Base-by-base conservation (phyloP, 2,113 vertebrate genomes). In the Lucifuga dentata region DNA sequence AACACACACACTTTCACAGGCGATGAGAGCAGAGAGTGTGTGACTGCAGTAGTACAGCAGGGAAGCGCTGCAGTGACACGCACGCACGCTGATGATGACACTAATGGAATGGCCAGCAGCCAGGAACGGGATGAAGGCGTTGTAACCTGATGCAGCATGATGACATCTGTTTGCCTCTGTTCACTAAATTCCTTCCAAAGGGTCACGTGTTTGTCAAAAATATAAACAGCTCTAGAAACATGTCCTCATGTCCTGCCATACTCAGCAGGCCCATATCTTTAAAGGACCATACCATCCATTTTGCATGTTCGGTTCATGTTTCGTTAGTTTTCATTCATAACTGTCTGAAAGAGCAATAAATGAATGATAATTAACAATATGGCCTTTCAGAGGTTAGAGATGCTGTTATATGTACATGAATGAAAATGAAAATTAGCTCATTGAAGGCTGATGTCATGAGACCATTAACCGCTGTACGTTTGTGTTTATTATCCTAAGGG, bases 191-290 rank as follows among this genome's bases (percentile, higher is more conserved):
- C 71, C 41, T 68, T 26, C n/a, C 12, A 11, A 53, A 35, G 68
- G 58, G 13, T 66, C 62, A 64, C 51, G 50, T 83, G 75, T 44
- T 23, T 53, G 62, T 62, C 57, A 69, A 66, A 78, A 77, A 68
- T 32, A 9, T 16, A 51, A 63, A 24, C 16, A 55, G 24, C 32
- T 52, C 40, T 26, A 48, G 44, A 57, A 63, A 68, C 20, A 39
- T 44, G 23, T 64, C 12, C 2, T 43, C 2, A 8, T 15, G 19
- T 7, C n/a, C n/a, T n/a, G n/a, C n/a, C n/a, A n/a, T n/a, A 26
- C 5, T 23, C 48, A 43, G 11, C 32, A 32, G 32, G 13, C 2
- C 45, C n/a, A n/a, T n/a, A n/a, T n/a, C n/a, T n/a, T n/a, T n/a
- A n/a, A n/a, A n/a, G n/a, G n/a, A n/a, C n/a, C n/a, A n/a, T n/a